Base-by-base conservation (phyloP, 2,888 invertebrate genomes). In the Tenodera sinensis region DNA sequence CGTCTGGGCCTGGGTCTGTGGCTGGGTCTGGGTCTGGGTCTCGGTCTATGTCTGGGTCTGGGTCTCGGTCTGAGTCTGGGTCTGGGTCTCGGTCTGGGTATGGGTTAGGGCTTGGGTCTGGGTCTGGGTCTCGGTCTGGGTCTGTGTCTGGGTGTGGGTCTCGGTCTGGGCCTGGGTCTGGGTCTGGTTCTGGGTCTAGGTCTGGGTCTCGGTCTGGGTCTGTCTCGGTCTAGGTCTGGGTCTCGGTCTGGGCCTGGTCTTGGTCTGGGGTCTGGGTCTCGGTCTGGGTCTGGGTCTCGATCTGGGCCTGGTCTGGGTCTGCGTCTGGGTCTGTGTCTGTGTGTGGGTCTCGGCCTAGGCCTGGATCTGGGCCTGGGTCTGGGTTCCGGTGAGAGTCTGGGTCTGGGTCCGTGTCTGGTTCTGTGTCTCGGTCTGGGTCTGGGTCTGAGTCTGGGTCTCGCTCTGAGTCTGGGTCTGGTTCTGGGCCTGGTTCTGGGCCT, bases 401-500 rank as follows among this genome's bases (percentile, higher is more conserved):
- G 88, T 14, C 88, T 84, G 27, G 0, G 83, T 28, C 83, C 83
- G 83, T 7, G 84, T n/a, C 90, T n/a, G n/a, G n/a, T n/a, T n/a
- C n/a, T n/a, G n/a, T n/a, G n/a, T n/a, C n/a, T n/a, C n/a, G n/a
- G n/a, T 89, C 88, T 90, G 90, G n/a, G 47, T 88, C n/a, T 89
- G 90, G 14, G 30, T 87, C 84, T 90, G 90, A 3, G 7, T 0
- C 6, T 86, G 4, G 4, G 25, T 3, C 86, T 54, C 1, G 84
- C 0, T n/a, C 28, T n/a, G n/a, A n/a, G n/a, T n/a, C n/a, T n/a
- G n/a, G n/a, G n/a, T n/a, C n/a, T n/a, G n/a, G n/a, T n/a, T 82
- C 91, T 91, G 91, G 89, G 89, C 88, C 88, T 88, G 86, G 28
- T 28, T 90, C 90, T 91, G 91, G 85, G 90, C 90, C 90, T 91